These are phyloP conservation scores for Phymanthus crucifer DNA, from an alignment of 92 coral and sea anemone genomes.

Conservation along the genomic window DNA sequence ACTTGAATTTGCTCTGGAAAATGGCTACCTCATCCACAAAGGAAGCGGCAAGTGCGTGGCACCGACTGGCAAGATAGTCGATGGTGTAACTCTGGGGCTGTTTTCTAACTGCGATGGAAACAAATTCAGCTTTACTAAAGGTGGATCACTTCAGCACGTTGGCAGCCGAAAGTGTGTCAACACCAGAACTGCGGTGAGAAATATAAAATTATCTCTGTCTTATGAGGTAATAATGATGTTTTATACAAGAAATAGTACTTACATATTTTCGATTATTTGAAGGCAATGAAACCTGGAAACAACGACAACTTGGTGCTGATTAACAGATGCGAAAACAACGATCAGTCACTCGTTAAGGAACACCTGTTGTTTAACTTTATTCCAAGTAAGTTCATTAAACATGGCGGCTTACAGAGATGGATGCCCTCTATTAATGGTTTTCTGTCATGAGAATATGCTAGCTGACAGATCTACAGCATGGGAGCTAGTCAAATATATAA, in stretches of 20 bases:
- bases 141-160: constrained; percentile 92
- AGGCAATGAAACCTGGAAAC: constrained; percentile 72
- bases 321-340: constrained; percentile 86
- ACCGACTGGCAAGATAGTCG: constrained; percentile 56
- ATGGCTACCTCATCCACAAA: constrained; percentile 78
- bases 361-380: constrained; percentile 73
- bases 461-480: too few species aligned
- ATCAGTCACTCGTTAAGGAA: constrained; percentile 54
- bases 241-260: not conserved
- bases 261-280: not conserved
- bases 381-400: constrained; percentile 71
- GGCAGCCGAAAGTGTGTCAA: constrained; percentile 86
- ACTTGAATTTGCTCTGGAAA: constrained; percentile 68
- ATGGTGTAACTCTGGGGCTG: constrained; percentile 82
- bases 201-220: too few species aligned
- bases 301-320: constrained; percentile 66
- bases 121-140: constrained; percentile 88
- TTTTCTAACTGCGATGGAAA: constrained; percentile 69
- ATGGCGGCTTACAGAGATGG: too few species aligned
- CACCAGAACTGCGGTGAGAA: constrained; percentile 69
- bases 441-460: too few species aligned
- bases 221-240: too few species aligned
- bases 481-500: too few species aligned
- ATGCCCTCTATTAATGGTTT: too few species aligned
- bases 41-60: constrained; percentile 78